These are phyloP conservation scores for Tillus elongatus DNA, from an alignment of 2,888 invertebrate genomes.

Conservation along the genomic window DNA sequence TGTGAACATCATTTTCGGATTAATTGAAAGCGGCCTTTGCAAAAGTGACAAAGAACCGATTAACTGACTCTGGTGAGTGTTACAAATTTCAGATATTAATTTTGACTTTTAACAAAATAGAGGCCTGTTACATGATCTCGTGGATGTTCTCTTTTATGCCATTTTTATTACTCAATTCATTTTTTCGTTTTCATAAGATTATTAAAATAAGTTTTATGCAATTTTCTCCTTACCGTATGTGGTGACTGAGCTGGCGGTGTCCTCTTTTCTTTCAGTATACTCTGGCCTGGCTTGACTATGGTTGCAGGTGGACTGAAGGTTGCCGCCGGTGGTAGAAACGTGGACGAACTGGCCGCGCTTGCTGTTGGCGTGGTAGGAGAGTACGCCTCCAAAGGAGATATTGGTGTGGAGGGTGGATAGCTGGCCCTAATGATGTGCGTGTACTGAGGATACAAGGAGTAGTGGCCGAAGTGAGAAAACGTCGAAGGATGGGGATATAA, in stretches of 20 bases:
- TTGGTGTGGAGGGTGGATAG: slow-evolving; percentile 34
- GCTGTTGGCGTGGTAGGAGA: slow-evolving; percentile 38
- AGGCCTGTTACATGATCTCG: no score
- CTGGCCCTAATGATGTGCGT: slow-evolving; percentile 38
- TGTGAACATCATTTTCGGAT: no score
- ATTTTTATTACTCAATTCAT: no score
- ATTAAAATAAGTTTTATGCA: no score
- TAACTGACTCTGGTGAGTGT: no score
- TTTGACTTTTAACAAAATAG: no score
- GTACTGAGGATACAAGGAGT: slow-evolving; percentile 29
- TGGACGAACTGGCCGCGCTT: slow-evolving; percentile 41
- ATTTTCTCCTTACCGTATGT: no score
- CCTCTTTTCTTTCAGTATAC: slow-evolving; percentile 27
- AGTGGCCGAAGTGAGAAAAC: slow-evolving; percentile 24
- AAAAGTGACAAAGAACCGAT: no score
- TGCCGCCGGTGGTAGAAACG: slow-evolving; percentile 34
- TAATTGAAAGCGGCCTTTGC: no score
- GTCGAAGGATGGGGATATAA: slow-evolving; percentile 30
- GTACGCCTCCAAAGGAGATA: slow-evolving; percentile 39
- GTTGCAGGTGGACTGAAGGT: slow-evolving; percentile 33
- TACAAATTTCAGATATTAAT: no score
- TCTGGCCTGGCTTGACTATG: slow-evolving; percentile 23
- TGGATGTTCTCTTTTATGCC: no score
- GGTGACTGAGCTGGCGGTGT: slow-evolving; percentile 39
- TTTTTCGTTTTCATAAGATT: no score